These are phyloP conservation scores for Diuraphis noxia DNA, from an alignment of 1,140 invertebrate genomes.

Conservation along the genomic window DNA sequence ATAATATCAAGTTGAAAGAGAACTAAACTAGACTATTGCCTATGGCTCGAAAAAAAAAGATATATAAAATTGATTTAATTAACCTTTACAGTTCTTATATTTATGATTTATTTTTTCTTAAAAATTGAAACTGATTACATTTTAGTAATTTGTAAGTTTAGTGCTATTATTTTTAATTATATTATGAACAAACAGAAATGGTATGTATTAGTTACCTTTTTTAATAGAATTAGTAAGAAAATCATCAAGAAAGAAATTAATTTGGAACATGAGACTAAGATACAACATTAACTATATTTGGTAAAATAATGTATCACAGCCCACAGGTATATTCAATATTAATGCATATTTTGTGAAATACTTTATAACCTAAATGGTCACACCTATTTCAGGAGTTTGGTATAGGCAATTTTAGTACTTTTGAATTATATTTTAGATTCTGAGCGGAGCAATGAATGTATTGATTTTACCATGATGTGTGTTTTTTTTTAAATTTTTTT, in stretches of 20 bases:
- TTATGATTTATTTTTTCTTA: no score
- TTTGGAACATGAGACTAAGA: no score
- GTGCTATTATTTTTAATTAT: background rate
- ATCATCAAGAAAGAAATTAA: background rate
- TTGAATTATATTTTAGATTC: no score
- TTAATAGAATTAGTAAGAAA: background rate
- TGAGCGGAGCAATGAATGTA: no score
- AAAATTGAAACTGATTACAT: no score
- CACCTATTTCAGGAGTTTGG: background rate
- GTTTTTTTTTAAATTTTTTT: no score
- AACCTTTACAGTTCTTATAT: background rate
- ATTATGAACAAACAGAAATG: background rate
- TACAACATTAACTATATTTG: no score
- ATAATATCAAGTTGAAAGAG: background rate
- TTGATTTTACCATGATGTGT: no score
- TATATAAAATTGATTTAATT: background rate
- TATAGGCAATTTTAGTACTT: background rate
- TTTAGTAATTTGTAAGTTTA: no score
- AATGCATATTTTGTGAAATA: no score
- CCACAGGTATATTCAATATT: no score
- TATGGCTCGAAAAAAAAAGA: background rate
- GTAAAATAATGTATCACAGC: no score
- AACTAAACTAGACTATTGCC: background rate
- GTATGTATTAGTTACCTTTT: background rate
- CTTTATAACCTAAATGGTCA: background rate